phyloP scores from a whole-genome alignment of 1,140 invertebrate species.

The Scaptomyza pallida region DNA sequence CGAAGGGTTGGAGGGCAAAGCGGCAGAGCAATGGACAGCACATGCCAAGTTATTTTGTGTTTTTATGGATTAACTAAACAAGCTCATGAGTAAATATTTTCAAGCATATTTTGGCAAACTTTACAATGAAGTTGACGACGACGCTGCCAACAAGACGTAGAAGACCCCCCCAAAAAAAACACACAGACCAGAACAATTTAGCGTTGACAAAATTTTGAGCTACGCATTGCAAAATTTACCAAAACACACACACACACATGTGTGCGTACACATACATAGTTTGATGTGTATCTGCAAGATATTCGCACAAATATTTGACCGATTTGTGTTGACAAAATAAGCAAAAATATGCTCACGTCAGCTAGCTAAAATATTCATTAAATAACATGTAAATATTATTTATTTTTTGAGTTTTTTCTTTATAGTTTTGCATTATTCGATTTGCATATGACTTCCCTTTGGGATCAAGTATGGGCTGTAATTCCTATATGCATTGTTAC shows the following conservation, averaged over 20 bases:
- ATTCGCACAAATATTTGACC: slow-evolving; percentile 69
- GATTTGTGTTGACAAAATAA: slow-evolving; percentile 53
- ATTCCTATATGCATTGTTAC: slow-evolving; percentile 1
- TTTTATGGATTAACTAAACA: slow-evolving; percentile 82
- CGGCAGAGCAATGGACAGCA: slow-evolving; percentile 22
- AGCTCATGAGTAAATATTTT: slow-evolving; percentile 80
- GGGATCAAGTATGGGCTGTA: background rate
- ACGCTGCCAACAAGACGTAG: slow-evolving; percentile 10
- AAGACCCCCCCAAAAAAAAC: slow-evolving; percentile 7
- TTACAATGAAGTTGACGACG: slow-evolving; percentile 60
- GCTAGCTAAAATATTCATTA: slow-evolving; percentile 14
- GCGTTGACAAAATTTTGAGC: slow-evolving; percentile 73
- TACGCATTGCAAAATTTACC: slow-evolving; percentile 70
- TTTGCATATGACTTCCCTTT: background rate
- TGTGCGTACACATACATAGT: slow-evolving; percentile 8
- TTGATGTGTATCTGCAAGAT: slow-evolving; percentile 55
- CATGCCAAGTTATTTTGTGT: slow-evolving; percentile 46
- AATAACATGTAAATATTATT: background rate
- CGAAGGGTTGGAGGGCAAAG: background rate
- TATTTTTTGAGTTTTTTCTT: background rate
- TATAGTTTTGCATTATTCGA: background rate
- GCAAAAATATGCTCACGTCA: slow-evolving; percentile 52
- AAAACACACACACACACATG: slow-evolving; percentile 15
- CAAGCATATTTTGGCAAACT: slow-evolving; percentile 71
- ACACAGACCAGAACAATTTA: slow-evolving; percentile 70